Evolutionary conservation across 2,888 invertebrate genomes (phyloP), one percentile per base, ranked within the genome.

Genomic region (Tachina lurida): DNA sequence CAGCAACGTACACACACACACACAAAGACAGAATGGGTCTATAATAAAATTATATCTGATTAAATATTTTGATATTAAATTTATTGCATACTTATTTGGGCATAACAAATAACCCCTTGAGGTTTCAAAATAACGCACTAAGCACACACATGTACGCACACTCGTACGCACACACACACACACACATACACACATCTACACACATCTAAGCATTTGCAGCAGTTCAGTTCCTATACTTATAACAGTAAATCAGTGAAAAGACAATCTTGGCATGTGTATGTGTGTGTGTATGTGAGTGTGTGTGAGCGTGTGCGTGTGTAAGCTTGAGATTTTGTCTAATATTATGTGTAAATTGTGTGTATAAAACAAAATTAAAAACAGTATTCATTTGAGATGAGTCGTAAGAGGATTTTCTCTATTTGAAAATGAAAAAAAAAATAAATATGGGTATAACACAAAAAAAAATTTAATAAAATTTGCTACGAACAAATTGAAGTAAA

Each of bases 21-120:
- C 39, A 9, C 31, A 65, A 71, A 60, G 45, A 67, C 19, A 43
- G 76, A 79, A 60, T 75, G 83, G 67, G 86, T 54, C 67, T 49
- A 80, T 79, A 86, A 86, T 86, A 86, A 86, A 86, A 86, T 86
- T 83, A 83, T 86, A 86, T 86, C 86, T 86, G 86, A 84, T 86
- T 84, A 86, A 86, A 86, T 86, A 86, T 83, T 86, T 83, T 83
- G 83, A 79, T 86, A 86, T 86, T 86, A 86, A 86, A 86, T 86
- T 86, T 86, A 86, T 86, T 86, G 86, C 86, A 86, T 86, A 86
- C 84, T 86, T 86, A 86, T 86, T 86, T 86, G 79, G 83, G 83
- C 79, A 86, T 79, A 83, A 83, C 86, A 86, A 83, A 63, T 79
- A 86, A 86, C 56, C 83, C 79, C 86, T 80, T 83, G 86, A 73